A percentile compares a stretch with the other conserved stretches of the same genome.
phyloP scores from a whole-genome alignment of 2,797 vertebrate genomes.

The Mormyrus hasselquistii region DNA sequence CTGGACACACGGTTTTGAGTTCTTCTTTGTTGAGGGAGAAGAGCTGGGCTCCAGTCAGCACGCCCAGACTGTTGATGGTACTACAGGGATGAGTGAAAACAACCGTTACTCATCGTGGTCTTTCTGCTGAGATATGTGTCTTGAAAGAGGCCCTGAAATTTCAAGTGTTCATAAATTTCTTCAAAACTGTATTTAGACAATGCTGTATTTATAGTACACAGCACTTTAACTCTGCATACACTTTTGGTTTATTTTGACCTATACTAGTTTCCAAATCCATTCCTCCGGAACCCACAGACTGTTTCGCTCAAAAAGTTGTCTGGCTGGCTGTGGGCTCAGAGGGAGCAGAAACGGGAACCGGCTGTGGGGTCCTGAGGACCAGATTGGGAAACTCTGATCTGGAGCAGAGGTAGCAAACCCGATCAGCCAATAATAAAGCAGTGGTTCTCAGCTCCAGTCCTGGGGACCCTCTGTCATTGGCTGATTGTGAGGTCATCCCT shows the following conservation, averaged over 20 bases:
- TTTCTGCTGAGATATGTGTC: background rate
- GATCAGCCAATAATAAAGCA: too few relatives aligned
- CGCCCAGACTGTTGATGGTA: conserved; percentile 85
- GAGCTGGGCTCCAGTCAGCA: conserved; percentile 88
- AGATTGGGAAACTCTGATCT: background rate
- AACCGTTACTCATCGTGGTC: background rate
- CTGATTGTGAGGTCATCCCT: too few relatives aligned
- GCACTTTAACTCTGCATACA: background rate
- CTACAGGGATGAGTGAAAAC: conserved; percentile 47
- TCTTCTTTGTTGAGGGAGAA: conserved; percentile 98
- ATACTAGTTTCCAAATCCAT: background rate
- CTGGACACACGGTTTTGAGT: conserved; percentile 85
- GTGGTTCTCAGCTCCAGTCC: too few relatives aligned
- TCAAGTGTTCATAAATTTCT: background rate
- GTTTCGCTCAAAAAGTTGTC: background rate
- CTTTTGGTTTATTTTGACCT: background rate
- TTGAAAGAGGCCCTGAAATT: background rate
- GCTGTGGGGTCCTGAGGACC: background rate
- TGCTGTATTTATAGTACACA: background rate
- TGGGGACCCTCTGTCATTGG: too few relatives aligned
- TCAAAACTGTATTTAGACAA: background rate
- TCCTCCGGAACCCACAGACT: background rate
- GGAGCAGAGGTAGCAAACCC: too few relatives aligned
- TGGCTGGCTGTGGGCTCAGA: background rate
- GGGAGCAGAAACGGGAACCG: background rate